phyloP scores from a whole-genome alignment of 1,140 invertebrate genomes.

The Camponotus floridanus region DNA sequence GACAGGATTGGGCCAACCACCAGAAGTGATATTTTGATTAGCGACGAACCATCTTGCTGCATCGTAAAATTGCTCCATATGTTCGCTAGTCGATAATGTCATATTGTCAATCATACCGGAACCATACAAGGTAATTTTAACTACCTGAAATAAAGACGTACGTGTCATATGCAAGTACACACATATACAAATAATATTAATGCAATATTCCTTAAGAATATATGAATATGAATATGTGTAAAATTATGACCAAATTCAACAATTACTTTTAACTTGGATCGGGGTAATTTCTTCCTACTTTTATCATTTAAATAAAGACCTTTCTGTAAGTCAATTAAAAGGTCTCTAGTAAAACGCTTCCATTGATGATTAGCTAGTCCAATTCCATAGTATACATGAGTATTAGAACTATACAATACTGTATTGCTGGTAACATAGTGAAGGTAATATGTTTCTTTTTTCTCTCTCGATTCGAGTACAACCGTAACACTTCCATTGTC shows the following conservation, averaged over 20 bases:
- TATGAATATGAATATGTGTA: not conserved
- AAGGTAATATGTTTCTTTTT: constrained; percentile 91
- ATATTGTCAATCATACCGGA: constrained; percentile 93
- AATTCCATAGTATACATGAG: constrained; percentile 95
- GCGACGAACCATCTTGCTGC: constrained; percentile 97
- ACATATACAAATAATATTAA: constrained; percentile 7
- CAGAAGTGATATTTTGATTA: constrained; percentile 93
- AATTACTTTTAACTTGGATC: constrained; percentile 91
- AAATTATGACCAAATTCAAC: not conserved
- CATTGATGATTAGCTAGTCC: constrained; percentile 90
- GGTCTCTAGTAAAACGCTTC: constrained; percentile 94
- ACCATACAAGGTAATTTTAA: constrained; percentile 90
- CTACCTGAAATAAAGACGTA: constrained; percentile 82
- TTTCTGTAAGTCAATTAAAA: constrained; percentile 97
- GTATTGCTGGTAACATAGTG: constrained; percentile 93
- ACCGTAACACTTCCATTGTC: constrained; percentile 94
- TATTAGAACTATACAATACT: constrained; percentile 90
- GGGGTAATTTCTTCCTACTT: constrained; percentile 90
- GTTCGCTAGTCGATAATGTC: constrained; percentile 93
- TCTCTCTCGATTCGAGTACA: constrained; percentile 92
- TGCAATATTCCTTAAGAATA: not conserved
- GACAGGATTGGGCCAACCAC: constrained; percentile 96
- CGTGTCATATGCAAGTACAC: not conserved
- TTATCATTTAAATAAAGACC: constrained; percentile 89
- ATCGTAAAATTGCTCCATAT: constrained; percentile 96